Conservation (phyloP, 1,140 invertebrate species). For the Brachionus sp. region DNA sequence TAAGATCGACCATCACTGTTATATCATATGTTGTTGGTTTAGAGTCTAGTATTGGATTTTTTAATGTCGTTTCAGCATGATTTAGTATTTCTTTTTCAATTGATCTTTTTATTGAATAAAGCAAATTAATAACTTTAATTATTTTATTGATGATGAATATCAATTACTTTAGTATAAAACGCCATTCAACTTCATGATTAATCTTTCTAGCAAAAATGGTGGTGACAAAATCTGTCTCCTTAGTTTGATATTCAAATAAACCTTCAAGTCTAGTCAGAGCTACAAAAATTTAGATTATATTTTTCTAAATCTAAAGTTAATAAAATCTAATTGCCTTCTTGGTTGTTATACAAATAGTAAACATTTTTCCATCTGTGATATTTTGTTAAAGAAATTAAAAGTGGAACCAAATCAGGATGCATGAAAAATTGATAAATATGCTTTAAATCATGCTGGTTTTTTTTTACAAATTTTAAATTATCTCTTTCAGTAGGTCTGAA, state of each 20-base stretch:
- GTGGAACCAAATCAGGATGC: slow-evolving; percentile 83
- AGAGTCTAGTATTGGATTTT: not conserved
- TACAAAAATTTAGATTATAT: not conserved
- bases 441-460: not conserved
- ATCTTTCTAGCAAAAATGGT: slow-evolving; percentile 21
- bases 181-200: not conserved
- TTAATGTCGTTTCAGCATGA: not conserved
- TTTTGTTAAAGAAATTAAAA: slow-evolving; percentile 81
- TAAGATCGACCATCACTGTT: slow-evolving; percentile 18
- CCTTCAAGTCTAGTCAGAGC: slow-evolving; percentile 35
- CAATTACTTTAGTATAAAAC: not conserved
- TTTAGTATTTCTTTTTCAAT: slow-evolving; percentile 15
- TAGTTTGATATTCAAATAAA: slow-evolving; percentile 14
- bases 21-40: not conserved
- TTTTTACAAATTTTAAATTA: not conserved
- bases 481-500: not conserved
- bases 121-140: not conserved
- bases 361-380: slow-evolving; percentile 85
- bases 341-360: slow-evolving; percentile 86
- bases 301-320: no score
- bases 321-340: slow-evolving; percentile 84
- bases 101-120: not conserved
- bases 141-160: not conserved
- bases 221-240: slow-evolving; percentile 21
- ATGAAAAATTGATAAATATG: slow-evolving; percentile 60